A percentile compares a stretch with the other conserved stretches of the same genome.
These are phyloP conservation scores for Epistrophe grossulariae DNA, from an alignment of 2,888 invertebrate species.

Conservation along the genomic window DNA sequence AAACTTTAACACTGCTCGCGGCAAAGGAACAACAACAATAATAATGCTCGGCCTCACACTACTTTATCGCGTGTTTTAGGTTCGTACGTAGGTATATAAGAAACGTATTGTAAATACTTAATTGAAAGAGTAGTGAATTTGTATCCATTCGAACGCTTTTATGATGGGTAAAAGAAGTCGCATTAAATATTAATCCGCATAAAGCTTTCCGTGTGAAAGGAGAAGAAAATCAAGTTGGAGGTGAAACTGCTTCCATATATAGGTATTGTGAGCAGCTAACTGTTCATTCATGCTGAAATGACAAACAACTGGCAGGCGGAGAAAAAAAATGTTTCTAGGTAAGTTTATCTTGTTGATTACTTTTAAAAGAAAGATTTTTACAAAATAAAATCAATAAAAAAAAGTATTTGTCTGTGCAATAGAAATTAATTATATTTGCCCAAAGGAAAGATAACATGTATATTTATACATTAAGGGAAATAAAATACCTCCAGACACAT, in stretches of 20 bases:
- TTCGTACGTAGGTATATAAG: no score
- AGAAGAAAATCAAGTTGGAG: background rate
- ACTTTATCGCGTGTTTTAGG: constrained; percentile 20
- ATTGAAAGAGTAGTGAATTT: background rate
- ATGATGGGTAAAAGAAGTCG: constrained; percentile 2
- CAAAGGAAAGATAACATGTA: no score
- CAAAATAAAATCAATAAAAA: background rate
- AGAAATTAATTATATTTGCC: no score
- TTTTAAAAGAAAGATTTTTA: background rate
- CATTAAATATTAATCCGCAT: constrained; percentile 22
- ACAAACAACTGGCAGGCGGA: constrained; percentile 50
- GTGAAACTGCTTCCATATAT: background rate
- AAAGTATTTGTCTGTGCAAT: no score
- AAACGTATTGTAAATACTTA: no score
- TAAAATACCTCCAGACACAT: no score
- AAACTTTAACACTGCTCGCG: background rate
- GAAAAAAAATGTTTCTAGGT: constrained; percentile 56
- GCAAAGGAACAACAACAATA: background rate
- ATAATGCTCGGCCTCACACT: background rate
- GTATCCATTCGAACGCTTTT: constrained; percentile 16
- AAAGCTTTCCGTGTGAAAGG: constrained; percentile 46
- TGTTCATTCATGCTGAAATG: constrained; percentile 55
- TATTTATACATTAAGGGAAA: no score
- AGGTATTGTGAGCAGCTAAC: background rate
- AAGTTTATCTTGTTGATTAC: constrained; percentile 22